Evolutionary conservation across 2,797 vertebrate species (phyloP).

Genomic region (Karalla daura): DNA sequence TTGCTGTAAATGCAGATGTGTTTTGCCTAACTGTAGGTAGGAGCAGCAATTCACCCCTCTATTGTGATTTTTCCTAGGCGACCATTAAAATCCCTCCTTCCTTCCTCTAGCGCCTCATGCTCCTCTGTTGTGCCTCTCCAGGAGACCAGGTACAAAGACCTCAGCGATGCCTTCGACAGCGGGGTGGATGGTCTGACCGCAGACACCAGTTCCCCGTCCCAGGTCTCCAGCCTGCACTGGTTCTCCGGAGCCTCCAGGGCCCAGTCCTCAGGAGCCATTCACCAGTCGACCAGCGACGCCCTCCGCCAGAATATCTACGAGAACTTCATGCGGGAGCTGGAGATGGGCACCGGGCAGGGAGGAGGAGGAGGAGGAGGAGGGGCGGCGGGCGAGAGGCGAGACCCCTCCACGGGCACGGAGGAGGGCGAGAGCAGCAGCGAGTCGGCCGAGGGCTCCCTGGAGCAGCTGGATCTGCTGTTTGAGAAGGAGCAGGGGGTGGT

Average conservation of each 20-base stretch:
- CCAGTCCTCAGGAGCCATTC: constrained; percentile 85
- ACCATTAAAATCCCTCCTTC: neutral
- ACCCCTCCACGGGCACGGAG: constrained; percentile 88
- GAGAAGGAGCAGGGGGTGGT: constrained; percentile 96
- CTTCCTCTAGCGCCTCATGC: neutral
- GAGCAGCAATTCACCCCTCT: neutral
- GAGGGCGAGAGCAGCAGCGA: constrained; percentile 89
- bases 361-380: constrained; percentile 52
- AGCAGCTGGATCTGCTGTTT: constrained; percentile 92
- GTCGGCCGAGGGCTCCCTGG: constrained; percentile 90
- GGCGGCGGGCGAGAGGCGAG: constrained; percentile 74
- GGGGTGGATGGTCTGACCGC: constrained; percentile 88
- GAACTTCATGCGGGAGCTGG: constrained; percentile 95
- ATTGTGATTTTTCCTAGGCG: neutral
- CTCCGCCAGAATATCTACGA: constrained; percentile 94
- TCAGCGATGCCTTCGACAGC: constrained; percentile 90
- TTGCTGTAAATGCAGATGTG: neutral
- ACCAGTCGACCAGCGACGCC: constrained; percentile 83
- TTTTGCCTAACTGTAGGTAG: neutral
- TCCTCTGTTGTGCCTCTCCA: constrained; percentile 52
- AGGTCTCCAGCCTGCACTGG: constrained; percentile 86
- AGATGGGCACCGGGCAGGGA: constrained; percentile 83
- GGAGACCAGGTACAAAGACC: constrained; percentile 91
- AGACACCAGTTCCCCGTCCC: constrained; percentile 86
- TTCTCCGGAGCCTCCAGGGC: constrained; percentile 85